Evolutionary conservation across 2,797 vertebrate species (phyloP).

Genomic region (Myripristis jacobus): DNA sequence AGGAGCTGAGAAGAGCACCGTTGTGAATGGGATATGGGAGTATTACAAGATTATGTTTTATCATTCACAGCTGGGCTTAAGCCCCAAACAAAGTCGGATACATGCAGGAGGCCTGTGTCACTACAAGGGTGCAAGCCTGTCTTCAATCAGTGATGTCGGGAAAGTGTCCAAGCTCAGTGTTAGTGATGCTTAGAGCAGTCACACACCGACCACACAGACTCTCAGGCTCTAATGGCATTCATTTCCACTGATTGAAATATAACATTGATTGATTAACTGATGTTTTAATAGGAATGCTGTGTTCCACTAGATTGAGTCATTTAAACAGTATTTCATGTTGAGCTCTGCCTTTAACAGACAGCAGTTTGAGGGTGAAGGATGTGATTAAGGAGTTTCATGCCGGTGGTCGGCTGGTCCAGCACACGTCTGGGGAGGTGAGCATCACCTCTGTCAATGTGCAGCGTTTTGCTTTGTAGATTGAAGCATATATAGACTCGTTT

Average conservation of each 20-base stretch:
- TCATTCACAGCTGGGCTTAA: constrained; percentile 14
- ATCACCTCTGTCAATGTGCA: no score
- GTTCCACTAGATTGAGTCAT: neutral
- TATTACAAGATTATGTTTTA: constrained; percentile 8
- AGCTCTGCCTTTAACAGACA: constrained; percentile 79
- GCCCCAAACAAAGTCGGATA: constrained; percentile 15
- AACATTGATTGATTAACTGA: no score
- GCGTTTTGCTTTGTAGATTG: neutral
- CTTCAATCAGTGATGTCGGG: constrained; percentile 4
- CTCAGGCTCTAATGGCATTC: neutral
- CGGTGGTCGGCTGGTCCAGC: constrained; percentile 81
- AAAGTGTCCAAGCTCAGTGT: no score
- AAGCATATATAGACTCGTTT: neutral
- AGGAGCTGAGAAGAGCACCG: constrained; percentile 25
- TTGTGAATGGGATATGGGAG: neutral
- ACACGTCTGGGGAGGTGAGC: constrained; percentile 86
- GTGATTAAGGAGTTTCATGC: constrained; percentile 88
- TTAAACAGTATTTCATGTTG: neutral
- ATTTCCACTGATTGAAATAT: no score
- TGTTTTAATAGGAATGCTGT: no score
- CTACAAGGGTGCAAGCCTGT: neutral
- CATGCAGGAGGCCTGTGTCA: constrained; percentile 9
- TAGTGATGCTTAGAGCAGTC: neutral
- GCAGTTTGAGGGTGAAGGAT: constrained; percentile 88
- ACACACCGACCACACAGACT: neutral